Base-by-base conservation (phyloP, 30 jellyfish, hydroid and myxozoan genomes). In the Aurelia sp. region DNA sequence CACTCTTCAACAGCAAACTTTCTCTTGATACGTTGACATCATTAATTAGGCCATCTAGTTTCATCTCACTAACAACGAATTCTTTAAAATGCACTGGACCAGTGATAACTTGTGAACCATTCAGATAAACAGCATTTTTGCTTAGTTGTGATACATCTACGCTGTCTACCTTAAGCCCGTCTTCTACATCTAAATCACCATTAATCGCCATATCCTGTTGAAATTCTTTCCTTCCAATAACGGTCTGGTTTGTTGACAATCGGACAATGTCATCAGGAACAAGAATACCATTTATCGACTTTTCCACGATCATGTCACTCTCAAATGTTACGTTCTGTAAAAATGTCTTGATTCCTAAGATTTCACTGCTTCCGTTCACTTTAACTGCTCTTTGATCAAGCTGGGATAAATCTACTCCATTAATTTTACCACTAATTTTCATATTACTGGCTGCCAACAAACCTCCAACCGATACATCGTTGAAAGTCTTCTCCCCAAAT, bases 121-220 rank as follows among this genome's bases (percentile, higher is more conserved):
- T 74, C 70, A 73, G 11, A 63, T 70, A 57, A 19, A 82, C 93
- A 13, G 92, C 93, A 17, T 74, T 60, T 3, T 13, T 13, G 8
- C 82, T 87, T n/a, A 89, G 71, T 35, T 55, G 47, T 9, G 94
- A 81, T 4, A 89, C 82, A 75, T 89, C 97, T 12, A 89, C 76
- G 13, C 87, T 82, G 66, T 83, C 83, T 57, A 94, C 87, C 21
- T 96, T 76, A 4, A 78, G 77, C 22, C 84, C 74, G 6, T 60
- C 53, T 3, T 68, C 58, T 13, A 70, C 96, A 22, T 15, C 85
- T 20, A 89, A 48, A 57, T 83, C 90, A 12, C 97, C 99, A 6
- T 74, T 61, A 60, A 94, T 76, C 7, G 3, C 19, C 2, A 94
- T 35, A 53, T 58, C 76, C 13, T 79, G 82, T 35, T 47, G 64